Evolutionary conservation across 2,797 vertebrate species (phyloP).

Genomic region (Darevskia nairensis): DNA sequence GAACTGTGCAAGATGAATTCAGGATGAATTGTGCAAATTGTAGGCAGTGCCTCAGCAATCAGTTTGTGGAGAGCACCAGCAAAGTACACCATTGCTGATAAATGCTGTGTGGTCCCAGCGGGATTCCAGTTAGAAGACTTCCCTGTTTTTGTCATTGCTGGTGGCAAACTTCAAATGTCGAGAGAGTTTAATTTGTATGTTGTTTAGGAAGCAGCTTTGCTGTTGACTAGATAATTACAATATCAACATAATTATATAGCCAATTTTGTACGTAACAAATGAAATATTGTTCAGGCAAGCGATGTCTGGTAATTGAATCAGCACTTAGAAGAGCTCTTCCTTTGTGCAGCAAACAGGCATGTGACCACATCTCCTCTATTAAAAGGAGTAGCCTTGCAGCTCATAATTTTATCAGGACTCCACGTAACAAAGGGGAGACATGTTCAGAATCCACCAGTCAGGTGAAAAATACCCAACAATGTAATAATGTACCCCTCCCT

Average conservation of each 20-base stretch:
- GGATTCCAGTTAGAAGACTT: not conserved
- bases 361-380: not conserved
- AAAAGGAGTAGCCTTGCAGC: not conserved
- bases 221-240: conserved; percentile 27
- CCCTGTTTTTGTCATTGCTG: not conserved
- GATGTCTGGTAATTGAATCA: conserved; percentile 15
- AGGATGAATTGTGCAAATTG: not conserved
- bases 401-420: not conserved
- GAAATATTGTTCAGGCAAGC: conserved; percentile 18
- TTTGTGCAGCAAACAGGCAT: not conserved
- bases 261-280: conserved; percentile 8
- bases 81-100: not conserved
- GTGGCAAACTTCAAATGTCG: not conserved
- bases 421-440: not conserved
- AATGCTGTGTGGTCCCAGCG: not conserved
- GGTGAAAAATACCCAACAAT: not conserved
- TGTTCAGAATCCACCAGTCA: not conserved
- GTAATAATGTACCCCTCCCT: not conserved
- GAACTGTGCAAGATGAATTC: too few species aligned
- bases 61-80: not conserved
- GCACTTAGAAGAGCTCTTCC: conserved; percentile 9
- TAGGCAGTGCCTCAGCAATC: conserved; percentile 5
- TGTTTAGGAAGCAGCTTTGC: conserved; percentile 24
- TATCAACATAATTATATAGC: conserved; percentile 36
- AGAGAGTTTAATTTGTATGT: not conserved